Evolutionary conservation across 2,113 vertebrate genomes (phyloP).

Genomic region (Caranx ignobilis): DNA sequence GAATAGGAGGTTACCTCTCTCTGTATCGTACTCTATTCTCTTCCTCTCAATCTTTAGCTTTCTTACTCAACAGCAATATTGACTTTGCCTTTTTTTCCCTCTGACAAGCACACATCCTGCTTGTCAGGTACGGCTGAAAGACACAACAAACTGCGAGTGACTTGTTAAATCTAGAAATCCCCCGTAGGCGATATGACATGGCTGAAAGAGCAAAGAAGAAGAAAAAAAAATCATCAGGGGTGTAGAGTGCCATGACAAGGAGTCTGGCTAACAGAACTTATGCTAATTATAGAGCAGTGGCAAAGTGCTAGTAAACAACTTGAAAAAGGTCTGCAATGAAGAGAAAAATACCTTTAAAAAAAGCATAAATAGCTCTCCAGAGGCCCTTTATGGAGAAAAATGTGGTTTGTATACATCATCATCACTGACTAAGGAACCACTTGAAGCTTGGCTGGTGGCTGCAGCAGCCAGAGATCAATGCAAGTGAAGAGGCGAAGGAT

Average conservation of each 20-base stretch:
- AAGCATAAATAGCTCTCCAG: conserved; percentile 12
- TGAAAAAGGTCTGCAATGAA: not conserved
- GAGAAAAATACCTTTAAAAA: not conserved
- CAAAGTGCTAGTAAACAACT: conserved; percentile 23
- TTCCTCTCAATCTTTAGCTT: conserved; percentile 18
- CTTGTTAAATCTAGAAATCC: conserved; percentile 63
- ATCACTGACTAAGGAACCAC: conserved; percentile 14
- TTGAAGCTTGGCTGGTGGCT: not conserved
- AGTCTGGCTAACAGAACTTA: conserved; percentile 20
- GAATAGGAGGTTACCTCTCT: conserved; percentile 4
- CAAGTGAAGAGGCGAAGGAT: not conserved
- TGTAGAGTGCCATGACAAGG: conserved; percentile 21
- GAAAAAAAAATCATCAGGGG: conserved; percentile 31
- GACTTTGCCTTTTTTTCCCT: conserved; percentile 36
- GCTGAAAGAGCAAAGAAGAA: not conserved
- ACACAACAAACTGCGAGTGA: conserved; percentile 46
- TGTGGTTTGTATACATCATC: conserved; percentile 21
- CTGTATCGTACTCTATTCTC: conserved; percentile 9
- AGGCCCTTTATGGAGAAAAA: conserved; percentile 12
- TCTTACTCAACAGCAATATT: conserved; percentile 43
- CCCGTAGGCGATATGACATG: conserved; percentile 46
- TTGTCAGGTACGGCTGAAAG: conserved; percentile 61
- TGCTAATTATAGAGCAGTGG: conserved; percentile 42
- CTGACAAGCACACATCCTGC: conserved; percentile 47
- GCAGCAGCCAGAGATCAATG: not conserved